A percentile compares a stretch with the other conserved stretches of the same genome.
phyloP scores from a whole-genome alignment of 64 coral and sea anemone genomes.

The Stichodactyla mertensii region DNA sequence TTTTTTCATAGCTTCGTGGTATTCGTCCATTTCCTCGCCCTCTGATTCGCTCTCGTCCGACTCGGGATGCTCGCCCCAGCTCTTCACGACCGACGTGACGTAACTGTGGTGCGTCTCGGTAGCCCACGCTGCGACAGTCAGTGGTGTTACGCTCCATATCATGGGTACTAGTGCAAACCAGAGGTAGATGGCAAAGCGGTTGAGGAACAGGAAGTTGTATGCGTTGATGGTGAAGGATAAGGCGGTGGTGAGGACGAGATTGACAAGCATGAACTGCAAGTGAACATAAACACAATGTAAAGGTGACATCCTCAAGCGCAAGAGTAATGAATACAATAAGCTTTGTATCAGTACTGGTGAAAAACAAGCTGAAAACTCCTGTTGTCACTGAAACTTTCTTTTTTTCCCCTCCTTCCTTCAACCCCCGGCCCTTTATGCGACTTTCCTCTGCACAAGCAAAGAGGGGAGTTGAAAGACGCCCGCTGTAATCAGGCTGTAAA shows the following conservation, averaged over 20 bases:
- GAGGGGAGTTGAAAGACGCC: too few relatives aligned
- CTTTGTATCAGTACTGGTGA: background rate
- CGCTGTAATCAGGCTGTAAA: too few relatives aligned
- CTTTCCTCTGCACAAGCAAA: too few relatives aligned
- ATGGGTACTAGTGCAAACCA: constrained; percentile 89
- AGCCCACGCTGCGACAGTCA: constrained; percentile 90
- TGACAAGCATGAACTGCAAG: constrained; percentile 72
- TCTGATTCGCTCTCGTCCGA: constrained; percentile 79
- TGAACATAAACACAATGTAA: background rate
- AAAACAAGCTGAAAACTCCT: too few relatives aligned
- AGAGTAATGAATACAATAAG: too few relatives aligned
- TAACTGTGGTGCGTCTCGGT: constrained; percentile 89
- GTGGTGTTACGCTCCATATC: constrained; percentile 85
- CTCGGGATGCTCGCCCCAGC: constrained; percentile 84
- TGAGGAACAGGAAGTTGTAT: constrained; percentile 87
- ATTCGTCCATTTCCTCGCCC: constrained; percentile 82
- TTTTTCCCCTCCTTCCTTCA: too few relatives aligned
- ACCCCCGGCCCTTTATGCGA: too few relatives aligned
- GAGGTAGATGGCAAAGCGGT: constrained; percentile 73
- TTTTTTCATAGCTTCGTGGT: constrained; percentile 82
- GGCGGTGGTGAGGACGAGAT: constrained; percentile 76
- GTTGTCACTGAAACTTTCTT: too few relatives aligned
- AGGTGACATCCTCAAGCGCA: background rate
- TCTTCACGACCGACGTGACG: constrained; percentile 72
- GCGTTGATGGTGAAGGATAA: constrained; percentile 90